Evolutionary conservation across 2,888 invertebrate species (phyloP).

Genomic region (Orchesella flavescens): DNA sequence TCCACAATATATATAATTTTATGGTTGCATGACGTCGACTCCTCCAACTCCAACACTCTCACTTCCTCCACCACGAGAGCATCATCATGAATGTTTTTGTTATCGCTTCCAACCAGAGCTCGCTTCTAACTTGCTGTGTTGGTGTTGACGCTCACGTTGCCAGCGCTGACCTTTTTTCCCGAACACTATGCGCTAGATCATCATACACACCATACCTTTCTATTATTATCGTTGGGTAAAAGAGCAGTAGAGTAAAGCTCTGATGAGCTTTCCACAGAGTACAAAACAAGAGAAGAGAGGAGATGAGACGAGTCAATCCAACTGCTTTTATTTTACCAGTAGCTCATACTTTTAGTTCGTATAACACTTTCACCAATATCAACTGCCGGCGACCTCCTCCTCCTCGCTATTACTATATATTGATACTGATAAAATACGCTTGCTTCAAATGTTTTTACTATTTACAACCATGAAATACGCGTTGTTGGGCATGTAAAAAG

Average conservation of each 20-base stretch:
- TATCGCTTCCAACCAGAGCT: too few relatives aligned
- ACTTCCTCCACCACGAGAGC: too few relatives aligned
- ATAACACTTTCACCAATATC: slow-evolving; percentile 16
- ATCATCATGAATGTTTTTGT: too few relatives aligned
- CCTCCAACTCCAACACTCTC: not conserved
- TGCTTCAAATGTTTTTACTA: slow-evolving; percentile 15
- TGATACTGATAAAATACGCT: slow-evolving; percentile 15
- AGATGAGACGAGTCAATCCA: not conserved
- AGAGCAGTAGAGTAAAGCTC: not conserved
- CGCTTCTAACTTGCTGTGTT: too few relatives aligned
- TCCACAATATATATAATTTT: not conserved
- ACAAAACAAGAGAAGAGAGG: not conserved
- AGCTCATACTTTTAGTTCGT: not conserved
- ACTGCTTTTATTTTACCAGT: not conserved
- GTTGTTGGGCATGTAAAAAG: not conserved
- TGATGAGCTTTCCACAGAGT: not conserved
- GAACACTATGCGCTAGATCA: too few relatives aligned
- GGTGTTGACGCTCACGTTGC: too few relatives aligned
- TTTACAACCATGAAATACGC: slow-evolving; percentile 12
- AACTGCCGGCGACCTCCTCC: not conserved
- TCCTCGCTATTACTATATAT: slow-evolving; percentile 1
- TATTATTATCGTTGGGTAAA: slow-evolving; percentile 16
- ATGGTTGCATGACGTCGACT: not conserved
- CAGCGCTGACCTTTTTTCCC: slow-evolving; percentile 22
- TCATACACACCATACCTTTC: not conserved